A percentile compares a stretch with the other conserved stretches of the same genome.
Evolutionary conservation across 2,113 vertebrate species (phyloP).

Genomic region (Larimichthys crocea): DNA sequence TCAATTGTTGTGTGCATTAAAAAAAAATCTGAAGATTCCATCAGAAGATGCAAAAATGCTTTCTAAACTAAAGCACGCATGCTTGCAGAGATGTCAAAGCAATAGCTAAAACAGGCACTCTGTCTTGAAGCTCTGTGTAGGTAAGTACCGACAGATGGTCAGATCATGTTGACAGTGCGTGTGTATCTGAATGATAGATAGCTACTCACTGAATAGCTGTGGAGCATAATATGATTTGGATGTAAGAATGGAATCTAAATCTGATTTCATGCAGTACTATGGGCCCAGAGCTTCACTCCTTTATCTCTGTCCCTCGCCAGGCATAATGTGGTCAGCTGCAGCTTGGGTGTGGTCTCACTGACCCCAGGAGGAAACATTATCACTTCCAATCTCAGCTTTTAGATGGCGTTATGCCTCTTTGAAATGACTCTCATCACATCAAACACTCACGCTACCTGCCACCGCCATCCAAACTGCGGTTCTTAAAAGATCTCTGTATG

Average conservation of each 20-base stretch:
- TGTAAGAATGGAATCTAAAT: constrained; percentile 77
- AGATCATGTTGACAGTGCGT: constrained; percentile 64
- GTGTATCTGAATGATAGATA: constrained; percentile 69
- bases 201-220: constrained; percentile 67
- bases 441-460: constrained; percentile 42
- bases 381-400: constrained; percentile 45
- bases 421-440: constrained; percentile 53
- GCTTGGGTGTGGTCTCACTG: constrained; percentile 60
- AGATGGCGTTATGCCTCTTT: constrained; percentile 27
- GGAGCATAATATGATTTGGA: constrained; percentile 76
- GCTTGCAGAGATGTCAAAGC: constrained; percentile 32
- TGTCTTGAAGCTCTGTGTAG: constrained; percentile 59
- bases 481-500: constrained; percentile 21
- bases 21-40: constrained; percentile 22
- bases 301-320: constrained; percentile 63
- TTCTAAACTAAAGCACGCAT: constrained; percentile 11
- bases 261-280: constrained; percentile 69
- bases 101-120: constrained; percentile 28
- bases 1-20: constrained; percentile 8
- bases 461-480: background rate
- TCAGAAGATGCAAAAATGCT: constrained; percentile 19
- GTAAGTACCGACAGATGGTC: constrained; percentile 69
- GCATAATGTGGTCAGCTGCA: constrained; percentile 67
- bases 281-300: constrained; percentile 73
- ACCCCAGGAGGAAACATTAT: constrained; percentile 64